A percentile compares a stretch with the other conserved stretches of the same genome.
These are phyloP conservation scores for Iselma pallidipennis DNA, from an alignment of 2,888 invertebrate species.

Conservation along the genomic window DNA sequence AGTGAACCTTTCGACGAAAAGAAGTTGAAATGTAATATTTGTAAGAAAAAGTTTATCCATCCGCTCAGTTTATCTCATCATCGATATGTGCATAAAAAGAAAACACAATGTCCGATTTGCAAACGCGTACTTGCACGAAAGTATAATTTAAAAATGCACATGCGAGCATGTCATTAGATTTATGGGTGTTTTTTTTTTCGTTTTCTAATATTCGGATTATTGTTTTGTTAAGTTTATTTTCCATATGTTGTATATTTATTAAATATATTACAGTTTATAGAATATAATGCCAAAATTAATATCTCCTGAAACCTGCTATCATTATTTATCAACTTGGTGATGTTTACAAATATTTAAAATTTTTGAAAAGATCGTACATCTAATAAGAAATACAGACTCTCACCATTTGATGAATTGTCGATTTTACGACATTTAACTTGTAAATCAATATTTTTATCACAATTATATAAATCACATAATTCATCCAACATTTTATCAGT, in stretches of 20 bases:
- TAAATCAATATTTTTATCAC: not conserved
- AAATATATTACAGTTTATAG: not conserved
- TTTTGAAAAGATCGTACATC: not conserved
- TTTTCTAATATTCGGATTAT: too few species aligned
- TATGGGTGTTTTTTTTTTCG: too few species aligned
- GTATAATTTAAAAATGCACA: conserved; percentile 22
- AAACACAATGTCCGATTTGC: conserved; percentile 21
- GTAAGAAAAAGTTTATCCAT: conserved; percentile 6
- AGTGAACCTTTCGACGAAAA: too few species aligned
- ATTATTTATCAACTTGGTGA: too few species aligned
- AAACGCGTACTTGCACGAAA: conserved; percentile 18
- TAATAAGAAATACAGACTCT: not conserved
- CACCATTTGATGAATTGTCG: not conserved
- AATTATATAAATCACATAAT: not conserved
- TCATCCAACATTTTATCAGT: not conserved
- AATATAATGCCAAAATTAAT: too few species aligned
- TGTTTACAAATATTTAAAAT: too few species aligned
- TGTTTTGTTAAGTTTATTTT: too few species aligned
- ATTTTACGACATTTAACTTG: conserved; percentile 3
- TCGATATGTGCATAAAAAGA: conserved; percentile 18
- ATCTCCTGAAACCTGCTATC: too few species aligned
- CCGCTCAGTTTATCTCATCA: conserved; percentile 23
- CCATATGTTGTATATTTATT: not conserved
- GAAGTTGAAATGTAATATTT: too few species aligned
- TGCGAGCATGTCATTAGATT: conserved; percentile 8